Percentiles rank a stretch among this genome's conserved stretches.
Evolutionary conservation across 2,113 vertebrate species (phyloP).

Genomic region (Seriola aureovittata): DNA sequence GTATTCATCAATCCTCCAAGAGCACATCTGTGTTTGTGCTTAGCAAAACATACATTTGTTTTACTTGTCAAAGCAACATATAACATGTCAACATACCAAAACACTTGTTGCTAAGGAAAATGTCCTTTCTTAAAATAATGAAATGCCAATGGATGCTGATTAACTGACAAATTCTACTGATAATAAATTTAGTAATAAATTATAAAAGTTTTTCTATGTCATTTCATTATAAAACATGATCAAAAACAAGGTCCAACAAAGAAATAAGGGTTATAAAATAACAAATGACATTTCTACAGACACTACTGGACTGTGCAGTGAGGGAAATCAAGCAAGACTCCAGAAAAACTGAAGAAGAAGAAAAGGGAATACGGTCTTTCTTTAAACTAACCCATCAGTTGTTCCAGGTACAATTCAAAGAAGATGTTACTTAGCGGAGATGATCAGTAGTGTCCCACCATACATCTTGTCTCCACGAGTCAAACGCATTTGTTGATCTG

Average conservation of each 20-base stretch:
- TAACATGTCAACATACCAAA: background rate
- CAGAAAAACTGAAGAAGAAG: background rate
- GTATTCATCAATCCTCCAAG: background rate
- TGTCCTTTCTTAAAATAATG: too few relatives aligned
- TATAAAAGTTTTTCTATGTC: background rate
- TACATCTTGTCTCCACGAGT: too few relatives aligned
- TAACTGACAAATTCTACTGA: too few relatives aligned
- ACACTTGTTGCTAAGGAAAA: too few relatives aligned
- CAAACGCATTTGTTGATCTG: too few relatives aligned
- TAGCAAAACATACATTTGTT: background rate
- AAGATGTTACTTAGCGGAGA: too few relatives aligned
- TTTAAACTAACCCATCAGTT: background rate
- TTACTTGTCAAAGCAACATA: background rate
- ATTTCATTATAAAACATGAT: background rate
- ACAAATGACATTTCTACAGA: background rate
- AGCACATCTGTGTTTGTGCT: background rate
- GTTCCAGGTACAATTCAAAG: background rate
- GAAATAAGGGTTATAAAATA: background rate
- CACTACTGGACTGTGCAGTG: background rate
- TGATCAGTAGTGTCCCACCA: too few relatives aligned
- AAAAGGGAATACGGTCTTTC: background rate
- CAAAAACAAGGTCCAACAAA: background rate
- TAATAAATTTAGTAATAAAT: too few relatives aligned
- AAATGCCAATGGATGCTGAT: too few relatives aligned
- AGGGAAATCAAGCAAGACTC: background rate